Evolutionary conservation across 2,113 vertebrate species (phyloP).

Genomic region (Garra rufa): DNA sequence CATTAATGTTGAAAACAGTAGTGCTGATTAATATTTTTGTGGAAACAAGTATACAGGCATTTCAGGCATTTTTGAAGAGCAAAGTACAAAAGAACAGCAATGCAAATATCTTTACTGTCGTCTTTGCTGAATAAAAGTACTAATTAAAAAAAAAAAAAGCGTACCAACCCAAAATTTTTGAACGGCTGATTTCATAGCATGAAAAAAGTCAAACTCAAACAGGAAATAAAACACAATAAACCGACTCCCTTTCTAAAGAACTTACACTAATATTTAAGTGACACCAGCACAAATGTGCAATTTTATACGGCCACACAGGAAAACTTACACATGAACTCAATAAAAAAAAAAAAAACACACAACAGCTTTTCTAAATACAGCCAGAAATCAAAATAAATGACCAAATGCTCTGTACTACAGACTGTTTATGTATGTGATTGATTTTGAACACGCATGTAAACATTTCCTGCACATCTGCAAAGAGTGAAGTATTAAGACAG

Average conservation of each 20-base stretch:
- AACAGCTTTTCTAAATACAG: neutral
- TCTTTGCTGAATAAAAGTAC: neutral
- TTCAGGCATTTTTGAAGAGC: neutral
- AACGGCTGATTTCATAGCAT: neutral
- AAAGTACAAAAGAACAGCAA: neutral
- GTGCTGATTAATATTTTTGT: neutral
- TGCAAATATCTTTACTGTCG: too few species aligned
- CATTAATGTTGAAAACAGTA: neutral
- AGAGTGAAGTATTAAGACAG: neutral
- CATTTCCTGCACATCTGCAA: slow-evolving; percentile 14
- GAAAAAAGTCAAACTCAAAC: neutral
- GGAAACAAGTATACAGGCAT: neutral
- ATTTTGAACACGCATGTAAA: neutral
- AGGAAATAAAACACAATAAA: neutral
- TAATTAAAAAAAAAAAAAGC: neutral
- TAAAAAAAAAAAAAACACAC: neutral
- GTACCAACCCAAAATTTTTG: neutral
- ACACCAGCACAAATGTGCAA: neutral
- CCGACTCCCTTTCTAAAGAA: neutral
- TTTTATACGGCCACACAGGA: neutral
- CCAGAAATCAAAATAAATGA: neutral
- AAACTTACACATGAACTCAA: neutral
- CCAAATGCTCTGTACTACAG: neutral
- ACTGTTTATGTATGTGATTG: neutral
- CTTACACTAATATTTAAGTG: neutral